phyloP scores from a whole-genome alignment of 2,797 vertebrate species.

The Rhynchonycteris naso region DNA sequence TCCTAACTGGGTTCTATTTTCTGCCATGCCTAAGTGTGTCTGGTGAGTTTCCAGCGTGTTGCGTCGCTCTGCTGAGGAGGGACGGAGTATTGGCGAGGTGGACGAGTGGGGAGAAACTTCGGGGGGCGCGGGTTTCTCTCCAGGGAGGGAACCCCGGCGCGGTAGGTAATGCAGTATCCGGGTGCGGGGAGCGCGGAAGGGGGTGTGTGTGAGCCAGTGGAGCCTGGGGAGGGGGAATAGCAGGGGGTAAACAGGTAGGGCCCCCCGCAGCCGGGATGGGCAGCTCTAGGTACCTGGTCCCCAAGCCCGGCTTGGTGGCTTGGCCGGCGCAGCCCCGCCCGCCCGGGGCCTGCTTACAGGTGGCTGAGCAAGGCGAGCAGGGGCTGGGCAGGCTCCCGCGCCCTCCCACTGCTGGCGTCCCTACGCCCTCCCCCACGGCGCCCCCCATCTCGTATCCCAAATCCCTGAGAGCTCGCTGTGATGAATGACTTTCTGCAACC shows the following conservation, averaged over 20 bases:
- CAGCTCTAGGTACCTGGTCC: neutral
- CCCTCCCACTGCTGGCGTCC: constrained; percentile 42
- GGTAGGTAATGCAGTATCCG: constrained; percentile 45
- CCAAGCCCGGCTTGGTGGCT: neutral
- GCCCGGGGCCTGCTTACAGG: constrained; percentile 77
- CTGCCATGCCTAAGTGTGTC: constrained; percentile 68
- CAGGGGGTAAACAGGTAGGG: constrained; percentile 45
- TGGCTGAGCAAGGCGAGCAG: constrained; percentile 60
- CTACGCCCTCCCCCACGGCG: neutral
- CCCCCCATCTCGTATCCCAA: neutral
- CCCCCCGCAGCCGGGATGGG: constrained; percentile 12
- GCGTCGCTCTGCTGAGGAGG: constrained; percentile 69
- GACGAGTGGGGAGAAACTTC: constrained; percentile 69
- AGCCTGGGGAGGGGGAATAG: neutral
- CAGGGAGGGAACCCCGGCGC: constrained; percentile 1
- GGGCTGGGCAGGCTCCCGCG: constrained; percentile 73
- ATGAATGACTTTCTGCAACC: constrained; percentile 68
- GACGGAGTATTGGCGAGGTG: constrained; percentile 17
- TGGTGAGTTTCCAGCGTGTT: constrained; percentile 78
- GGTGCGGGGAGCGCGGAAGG: constrained; percentile 41
- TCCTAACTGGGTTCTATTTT: constrained; percentile 62
- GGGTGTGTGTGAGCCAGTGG: constrained; percentile 50
- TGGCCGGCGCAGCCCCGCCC: constrained; percentile 50
- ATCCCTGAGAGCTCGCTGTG: constrained; percentile 30
- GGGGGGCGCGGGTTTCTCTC: constrained; percentile 48